Base-by-base conservation (phyloP, 2,797 vertebrate species). In the Buphagus erythrorhynchus region DNA sequence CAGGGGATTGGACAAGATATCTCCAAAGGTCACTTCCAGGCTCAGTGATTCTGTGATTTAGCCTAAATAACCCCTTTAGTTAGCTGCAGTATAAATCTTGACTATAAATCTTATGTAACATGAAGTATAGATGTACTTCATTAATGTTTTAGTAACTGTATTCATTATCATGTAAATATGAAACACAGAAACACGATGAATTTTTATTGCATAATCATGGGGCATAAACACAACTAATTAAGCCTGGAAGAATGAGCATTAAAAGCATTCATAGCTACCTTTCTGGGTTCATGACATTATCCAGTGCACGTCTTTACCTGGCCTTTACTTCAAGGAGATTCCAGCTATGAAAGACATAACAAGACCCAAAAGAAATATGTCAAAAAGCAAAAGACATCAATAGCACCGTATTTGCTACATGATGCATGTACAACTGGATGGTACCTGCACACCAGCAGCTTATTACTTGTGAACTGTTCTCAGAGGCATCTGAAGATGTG, bases 81-180 rank as follows among this genome's bases (percentile, higher is more conserved):
- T 86, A n/a, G 33, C 3, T 55, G 74, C 63, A 87, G 59, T 42
- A 75, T 38, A 92, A 59, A 69, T 85, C 63, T 82, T 87, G 73
- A 33, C 48, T 52, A 73, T 45, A 48, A 74, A 62, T 82, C 40
- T 87, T 52, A 66, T 2, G 9, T 82, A 73, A 69, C 48, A 71
- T 76, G 77, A 85, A 93, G 36, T 73, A 89, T 54, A 82, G 74
- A 89, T 43, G 22, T 40, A 43, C 35, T 82, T 87, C 59, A 92
- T 96, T 62, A 91, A 94, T 89, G 63, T 87, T 95, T 91, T 45
- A 96, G 33, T 55, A 87, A 63, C 46, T 73, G 13, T 25, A 69
- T 79, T 91, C 0, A 1, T 78, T 87, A 78, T 75, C 63, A 68
- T 3, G 7, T 61, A 88, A 90, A 86, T 51, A 46, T 13, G 42